phyloP scores from a whole-genome alignment of 2,797 vertebrate species.

The Malurus splendens region DNA sequence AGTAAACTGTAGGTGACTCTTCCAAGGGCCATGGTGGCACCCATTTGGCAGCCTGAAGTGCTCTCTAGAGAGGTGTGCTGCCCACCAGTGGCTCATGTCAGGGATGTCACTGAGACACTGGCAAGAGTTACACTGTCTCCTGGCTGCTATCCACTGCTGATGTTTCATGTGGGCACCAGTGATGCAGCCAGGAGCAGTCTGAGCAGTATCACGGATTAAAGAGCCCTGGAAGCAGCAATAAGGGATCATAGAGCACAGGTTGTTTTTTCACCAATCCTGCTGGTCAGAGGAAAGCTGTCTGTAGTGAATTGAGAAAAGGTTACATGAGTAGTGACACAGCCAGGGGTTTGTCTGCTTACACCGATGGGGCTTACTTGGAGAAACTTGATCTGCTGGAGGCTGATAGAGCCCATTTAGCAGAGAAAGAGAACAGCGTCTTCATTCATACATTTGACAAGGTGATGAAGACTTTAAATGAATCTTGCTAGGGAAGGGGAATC shows the following conservation, averaged over 20 bases:
- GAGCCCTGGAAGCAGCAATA: not conserved
- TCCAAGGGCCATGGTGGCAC: too few relatives aligned
- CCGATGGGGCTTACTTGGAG: not conserved
- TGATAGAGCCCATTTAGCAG: not conserved
- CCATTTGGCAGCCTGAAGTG: not conserved
- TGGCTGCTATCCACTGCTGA: fast-evolving
- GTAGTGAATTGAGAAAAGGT: not conserved
- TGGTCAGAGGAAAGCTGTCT: not conserved
- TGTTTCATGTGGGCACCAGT: not conserved
- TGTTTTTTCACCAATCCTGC: not conserved
- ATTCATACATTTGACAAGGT: not conserved
- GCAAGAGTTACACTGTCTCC: not conserved
- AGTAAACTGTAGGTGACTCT: not conserved
- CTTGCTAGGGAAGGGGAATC: not conserved
- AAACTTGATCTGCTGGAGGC: not conserved
- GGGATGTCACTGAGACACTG: fast-evolving
- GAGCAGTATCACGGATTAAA: not conserved
- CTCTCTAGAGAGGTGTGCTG: not conserved
- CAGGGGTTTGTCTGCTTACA: not conserved
- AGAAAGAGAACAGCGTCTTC: not conserved
- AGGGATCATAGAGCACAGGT: not conserved
- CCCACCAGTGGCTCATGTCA: not conserved
- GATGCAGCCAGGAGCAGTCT: not conserved
- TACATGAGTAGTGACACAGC: not conserved
- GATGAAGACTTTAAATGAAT: not conserved